phyloP scores from a whole-genome alignment of 1,140 invertebrate genomes.

The Andrena cerasifolii region DNA sequence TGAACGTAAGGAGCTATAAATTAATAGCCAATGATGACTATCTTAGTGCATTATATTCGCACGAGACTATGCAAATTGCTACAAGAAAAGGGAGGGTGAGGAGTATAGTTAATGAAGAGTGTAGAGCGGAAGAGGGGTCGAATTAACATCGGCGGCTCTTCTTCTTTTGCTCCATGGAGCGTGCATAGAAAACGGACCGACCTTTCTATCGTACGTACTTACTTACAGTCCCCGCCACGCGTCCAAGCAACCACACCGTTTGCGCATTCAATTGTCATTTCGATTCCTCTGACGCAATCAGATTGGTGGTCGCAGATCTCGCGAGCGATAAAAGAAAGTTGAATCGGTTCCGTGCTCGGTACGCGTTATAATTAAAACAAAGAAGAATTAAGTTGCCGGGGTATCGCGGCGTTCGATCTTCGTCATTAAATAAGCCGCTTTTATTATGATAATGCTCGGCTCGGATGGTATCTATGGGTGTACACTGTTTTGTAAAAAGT shows the following conservation, averaged over 20 bases:
- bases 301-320: not conserved
- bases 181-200: not conserved
- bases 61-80: conserved; percentile 60
- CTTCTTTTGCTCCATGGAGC: not conserved
- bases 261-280: no score
- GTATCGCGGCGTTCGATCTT: conserved; percentile 11
- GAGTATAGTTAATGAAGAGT: conserved; percentile 56
- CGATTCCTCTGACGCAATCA: no score
- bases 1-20: conserved; percentile 51
- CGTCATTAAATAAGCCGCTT: not conserved
- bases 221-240: no score
- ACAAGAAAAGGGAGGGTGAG: conserved; percentile 61
- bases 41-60: conserved; percentile 60
- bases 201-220: not conserved
- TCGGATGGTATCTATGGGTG: not conserved
- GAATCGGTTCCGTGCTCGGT: not conserved
- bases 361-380: conserved; percentile 3
- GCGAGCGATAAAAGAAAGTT: not conserved
- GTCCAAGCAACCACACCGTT: no score
- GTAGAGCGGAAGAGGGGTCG: conserved; percentile 47
- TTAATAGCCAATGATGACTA: conserved; percentile 57
- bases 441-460: not conserved
- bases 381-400: not conserved
- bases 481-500: not conserved
- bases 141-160: conserved; percentile 5